Base-by-base conservation (phyloP, 1,140 invertebrate genomes). In the Tetramorium parvispinum region DNA sequence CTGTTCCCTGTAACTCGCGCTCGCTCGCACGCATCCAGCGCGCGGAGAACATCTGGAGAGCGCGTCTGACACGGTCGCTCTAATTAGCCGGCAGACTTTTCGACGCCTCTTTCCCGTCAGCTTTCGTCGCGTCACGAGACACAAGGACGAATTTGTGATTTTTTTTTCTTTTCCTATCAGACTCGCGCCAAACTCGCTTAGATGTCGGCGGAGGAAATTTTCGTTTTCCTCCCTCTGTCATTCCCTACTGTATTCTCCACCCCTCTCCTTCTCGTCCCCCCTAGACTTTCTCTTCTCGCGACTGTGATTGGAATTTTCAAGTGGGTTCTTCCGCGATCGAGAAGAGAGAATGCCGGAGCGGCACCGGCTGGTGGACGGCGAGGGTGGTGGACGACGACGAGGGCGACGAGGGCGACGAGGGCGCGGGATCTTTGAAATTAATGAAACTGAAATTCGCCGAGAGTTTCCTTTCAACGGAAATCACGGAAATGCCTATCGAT, bases 371-470 rank as follows among this genome's bases (percentile, higher is more conserved):
- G 46, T 32, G 27, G 70, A 32, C 40, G 32, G 27, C 11, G 63
- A 53, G 57, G 32, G 24, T 8, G 11, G 57, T 32, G 59, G 24
- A 10, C 21, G 57, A 53, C 18, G 57, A 61, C 59, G 10, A 21
- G 59, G 24, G 5, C 21, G 57, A 53, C 18, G 57, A 61, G 66
- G 10, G 32, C 51, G 66, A 49, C 75, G 59, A 37, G 61, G 73
- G 32, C 51, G 57, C 83, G 77, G 78, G 43, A 89, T 90, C 88
- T 89, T 82, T 61, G 88, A 90, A 90, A 90, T 90, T 90, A 90
- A 90, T 90, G 89, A 90, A 90, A 90, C 89, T 89, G 89, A 90
- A 90, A 90, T 90, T 90, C 86, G 86, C 81, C 49, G 86, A 85
- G 88, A 85, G 85, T 90, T 89, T 90, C 86, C 88, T 90, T 90